Evolutionary conservation across 2,888 invertebrate species (phyloP), one percentile per base, ranked within the genome.

Genomic region (Mythimna pallens): DNA sequence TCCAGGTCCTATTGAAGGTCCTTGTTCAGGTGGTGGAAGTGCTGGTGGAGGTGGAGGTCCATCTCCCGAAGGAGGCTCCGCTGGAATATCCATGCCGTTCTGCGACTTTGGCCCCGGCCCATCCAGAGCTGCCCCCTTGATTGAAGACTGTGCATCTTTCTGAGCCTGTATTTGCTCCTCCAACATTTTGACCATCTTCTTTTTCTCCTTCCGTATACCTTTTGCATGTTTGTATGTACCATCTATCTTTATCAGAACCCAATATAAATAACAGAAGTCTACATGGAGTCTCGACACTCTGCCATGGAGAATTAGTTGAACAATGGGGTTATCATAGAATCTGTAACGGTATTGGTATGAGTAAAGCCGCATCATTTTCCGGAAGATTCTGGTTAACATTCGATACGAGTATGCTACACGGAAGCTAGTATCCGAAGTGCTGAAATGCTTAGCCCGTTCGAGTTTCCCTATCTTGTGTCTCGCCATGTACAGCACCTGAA

Each of bases 401-500:
- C 52, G 65, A 68, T 17, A 79, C 0, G 25, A 2, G 55, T 14
- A 83, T 25, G 68, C 75, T 2, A 81, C 57, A 20, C 83, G 83
- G 50, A 63, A 81, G 1, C 62, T 52, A 5, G 55, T 34, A 8
- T 83, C 75, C 2, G 30, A 65, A 1, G 25, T 52, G 36, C 22
- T 65, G 17, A 63, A 81, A 65, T 57, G 52, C 57, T 57, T 54
- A 20, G 10, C 25, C 0, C 0, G 0, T 63, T 65, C 22, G 2
- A 81, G 22, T 30, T 25, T 47, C 20, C 12, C 62, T 20, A 81
- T 6, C 43, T 70, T 83, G 14, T 83, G 83, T n/a, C 80, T 58
- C 10, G 75, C 34, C 80, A 81, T 81, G 30, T 81, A 81, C 8
- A 81, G 1, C 3, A 70, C 55, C 14, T 81, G 80, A 2, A 81